Evolutionary conservation across 2,888 invertebrate species (phyloP).

Genomic region (Standfussiana lucernea): DNA sequence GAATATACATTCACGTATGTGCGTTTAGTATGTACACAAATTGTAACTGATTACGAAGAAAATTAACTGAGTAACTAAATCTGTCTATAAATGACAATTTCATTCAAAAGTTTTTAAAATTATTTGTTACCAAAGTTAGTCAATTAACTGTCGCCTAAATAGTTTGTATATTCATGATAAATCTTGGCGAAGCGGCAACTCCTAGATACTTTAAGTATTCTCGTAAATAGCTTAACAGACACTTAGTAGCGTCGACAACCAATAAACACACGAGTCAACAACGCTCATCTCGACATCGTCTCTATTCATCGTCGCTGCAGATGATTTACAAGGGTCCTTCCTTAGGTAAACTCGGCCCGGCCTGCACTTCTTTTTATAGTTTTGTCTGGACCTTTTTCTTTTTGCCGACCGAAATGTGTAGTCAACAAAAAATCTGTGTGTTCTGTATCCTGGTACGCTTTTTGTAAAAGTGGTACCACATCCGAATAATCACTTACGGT

Average conservation of each 20-base stretch:
- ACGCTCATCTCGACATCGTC: constrained; percentile 83
- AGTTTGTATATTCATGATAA: constrained; percentile 54
- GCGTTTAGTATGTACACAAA: constrained; percentile 60
- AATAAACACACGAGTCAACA: constrained; percentile 90
- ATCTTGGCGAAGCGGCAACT: constrained; percentile 71
- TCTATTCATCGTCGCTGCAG: constrained; percentile 87
- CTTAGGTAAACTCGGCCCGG: constrained; percentile 89
- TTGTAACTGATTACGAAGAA: constrained; percentile 52
- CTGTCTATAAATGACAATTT: constrained; percentile 38
- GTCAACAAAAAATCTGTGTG: constrained; percentile 86
- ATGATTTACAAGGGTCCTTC: constrained; percentile 91
- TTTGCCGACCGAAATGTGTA: constrained; percentile 88
- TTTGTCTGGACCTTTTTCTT: constrained; percentile 87
- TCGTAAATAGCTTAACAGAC: constrained; percentile 86
- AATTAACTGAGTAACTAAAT: constrained; percentile 51
- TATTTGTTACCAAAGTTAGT: background rate
- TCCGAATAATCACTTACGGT: constrained; percentile 90
- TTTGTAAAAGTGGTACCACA: constrained; percentile 89
- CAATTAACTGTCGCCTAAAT: constrained; percentile 42
- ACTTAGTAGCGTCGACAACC: constrained; percentile 87
- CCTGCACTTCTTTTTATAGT: constrained; percentile 89
- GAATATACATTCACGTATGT: constrained; percentile 71
- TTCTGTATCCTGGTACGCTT: constrained; percentile 89
- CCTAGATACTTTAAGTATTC: constrained; percentile 77
- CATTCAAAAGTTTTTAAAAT: constrained; percentile 41